Evolutionary conservation across 64 coral and sea anemone species (phyloP), one percentile per base, ranked within the genome.

Genomic region (Cladopsammia gracilis): DNA sequence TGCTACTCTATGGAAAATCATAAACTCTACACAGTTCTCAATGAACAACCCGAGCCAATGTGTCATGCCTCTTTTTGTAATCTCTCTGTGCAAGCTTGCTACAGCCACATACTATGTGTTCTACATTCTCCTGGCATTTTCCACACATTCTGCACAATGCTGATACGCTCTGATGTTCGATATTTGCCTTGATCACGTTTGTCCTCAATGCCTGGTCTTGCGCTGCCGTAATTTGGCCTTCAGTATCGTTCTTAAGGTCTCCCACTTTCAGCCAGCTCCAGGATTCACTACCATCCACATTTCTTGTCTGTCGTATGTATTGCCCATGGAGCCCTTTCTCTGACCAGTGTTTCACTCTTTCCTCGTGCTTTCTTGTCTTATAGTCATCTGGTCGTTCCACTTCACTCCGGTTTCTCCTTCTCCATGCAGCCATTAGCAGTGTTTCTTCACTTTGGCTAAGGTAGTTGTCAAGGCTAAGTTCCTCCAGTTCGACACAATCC

Each of bases 171-270:
- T 47, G 25, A 20, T 61, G 61, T 23, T 89, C 71, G 54, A 89
- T 89, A 11, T 61, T 45, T 4, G 58, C 59, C 15, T 83, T 91
- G 10, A 83, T 44, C 6, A 56, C 14, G 66, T 64, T 86, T 13
- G 80, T 92, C 43, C 80, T 86, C 11, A 86, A 24, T 18, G 81
- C 81, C 62, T 86, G 90, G 6, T 92, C 90, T 85, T 86, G 90
- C 8, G 90, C 52, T 45, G 80, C 90, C 19, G 12, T 62, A 8
- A 92, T 86, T 15, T 76, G 43, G 15, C 62, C 45, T 62, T 92
- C 80, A n/a, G 52, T 85, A 26, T 48, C 71, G n/a, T 72, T 92
- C 15, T 86, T 92, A 18, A 86, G n/a, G 18, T 72, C 14, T 49
- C 62, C 67, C 10, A 15, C 34, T 34, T 42, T 75, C 15, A 92